Conservation (phyloP, 2,113 vertebrate genomes). For the Chaetops frenatus region DNA sequence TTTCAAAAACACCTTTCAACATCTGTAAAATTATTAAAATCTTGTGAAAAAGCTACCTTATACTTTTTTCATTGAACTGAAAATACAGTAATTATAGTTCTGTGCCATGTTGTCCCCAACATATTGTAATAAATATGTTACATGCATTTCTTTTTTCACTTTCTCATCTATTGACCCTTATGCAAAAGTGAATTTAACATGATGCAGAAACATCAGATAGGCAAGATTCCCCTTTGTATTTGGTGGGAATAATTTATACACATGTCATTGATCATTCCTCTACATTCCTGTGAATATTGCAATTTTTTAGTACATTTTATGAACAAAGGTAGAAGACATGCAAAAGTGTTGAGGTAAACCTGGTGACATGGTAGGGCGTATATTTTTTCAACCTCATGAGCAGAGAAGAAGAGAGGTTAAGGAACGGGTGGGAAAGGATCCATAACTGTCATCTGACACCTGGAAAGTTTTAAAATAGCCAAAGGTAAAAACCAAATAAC, state of each 20-base stretch:
- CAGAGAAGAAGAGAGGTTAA: background rate
- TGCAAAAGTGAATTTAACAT: background rate
- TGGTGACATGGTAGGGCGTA: background rate
- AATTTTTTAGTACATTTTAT: background rate
- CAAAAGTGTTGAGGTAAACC: background rate
- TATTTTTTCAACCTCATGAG: background rate
- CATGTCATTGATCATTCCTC: fast-evolving
- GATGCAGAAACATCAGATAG: background rate
- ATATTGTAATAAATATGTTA: background rate
- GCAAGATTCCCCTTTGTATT: background rate
- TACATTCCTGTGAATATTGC: background rate
- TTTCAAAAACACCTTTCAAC: background rate
- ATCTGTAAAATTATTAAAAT: background rate
- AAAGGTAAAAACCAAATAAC: background rate
- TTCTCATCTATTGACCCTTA: background rate
- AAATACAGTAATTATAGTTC: background rate
- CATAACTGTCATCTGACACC: background rate
- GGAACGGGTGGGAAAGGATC: background rate
- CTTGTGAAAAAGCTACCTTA: background rate
- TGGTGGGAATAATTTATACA: background rate
- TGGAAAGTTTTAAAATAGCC: background rate
- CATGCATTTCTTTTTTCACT: background rate
- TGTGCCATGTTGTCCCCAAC: background rate
- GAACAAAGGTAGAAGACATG: background rate
- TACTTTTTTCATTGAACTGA: background rate